Base-by-base conservation (phyloP, 1,140 invertebrate genomes). In the Cydia pomonella region DNA sequence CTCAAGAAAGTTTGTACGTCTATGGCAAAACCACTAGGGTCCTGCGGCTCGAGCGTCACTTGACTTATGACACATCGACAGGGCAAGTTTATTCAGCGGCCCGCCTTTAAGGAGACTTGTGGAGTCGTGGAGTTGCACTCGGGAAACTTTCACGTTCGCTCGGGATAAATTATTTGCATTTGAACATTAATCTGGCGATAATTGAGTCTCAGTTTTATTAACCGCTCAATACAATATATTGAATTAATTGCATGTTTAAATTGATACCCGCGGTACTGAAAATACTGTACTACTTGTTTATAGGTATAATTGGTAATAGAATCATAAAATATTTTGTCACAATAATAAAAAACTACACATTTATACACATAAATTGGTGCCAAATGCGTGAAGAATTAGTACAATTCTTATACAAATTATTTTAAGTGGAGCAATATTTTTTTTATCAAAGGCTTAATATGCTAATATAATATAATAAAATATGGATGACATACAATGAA, bases 41-140 rank as follows among this genome's bases (percentile, higher is more conserved):
- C 80, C 81, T 80, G 82, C 79, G 78, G 77, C 76, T 85, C 78
- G 77, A 90, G 81, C 82, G 80, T 92, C 88, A 90, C 91, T 92
- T 90, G 87, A 90, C 89, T 91, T 91, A 87, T 91, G 89, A 92
- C 89, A 91, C 89, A 92, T 92, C 87, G 91, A 91, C 87, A 90
- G 82, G 83, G 80, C 86, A 89, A 91, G 89, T 91, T 91, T 92
- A 90, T 89, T 88, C 83, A 89, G 83, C 85, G 82, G 79, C 77
- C 85, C 85, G 81, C 78, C 77, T 79, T 77, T 75, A 86, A 87
- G 81, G 83, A 73, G 80, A 81, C 78, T 71, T 77, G 83, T 6
- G 76, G 82, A 84, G 77, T 44, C 27, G 27, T 88, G 66, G 86
- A 91, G 83, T 83, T 21, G 53, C 53, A 23, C 53, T 59, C 21